These are phyloP conservation scores for Brotula barbata DNA, from an alignment of 2,797 vertebrate species.

Conservation along the genomic window DNA sequence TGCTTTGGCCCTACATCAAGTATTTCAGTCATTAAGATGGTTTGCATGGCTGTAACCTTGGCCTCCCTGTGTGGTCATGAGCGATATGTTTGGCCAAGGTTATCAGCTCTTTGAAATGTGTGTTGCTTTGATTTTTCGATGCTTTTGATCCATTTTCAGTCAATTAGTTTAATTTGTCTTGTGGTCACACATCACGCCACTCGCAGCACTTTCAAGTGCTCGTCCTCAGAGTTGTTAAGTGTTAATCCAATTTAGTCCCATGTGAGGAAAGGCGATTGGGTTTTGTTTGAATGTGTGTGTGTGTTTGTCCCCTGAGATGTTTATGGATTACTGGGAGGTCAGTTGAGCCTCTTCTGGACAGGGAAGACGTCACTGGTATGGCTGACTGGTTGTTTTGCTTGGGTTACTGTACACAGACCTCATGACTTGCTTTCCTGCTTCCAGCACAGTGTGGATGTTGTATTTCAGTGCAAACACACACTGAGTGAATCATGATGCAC, in stretches of 20 bases:
- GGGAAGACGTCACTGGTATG: constrained; percentile 21
- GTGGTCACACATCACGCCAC: constrained; percentile 36
- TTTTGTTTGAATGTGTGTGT: constrained; percentile 20
- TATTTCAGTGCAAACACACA: constrained; percentile 26
- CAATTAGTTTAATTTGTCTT: constrained; percentile 8
- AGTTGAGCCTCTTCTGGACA: constrained; percentile 51
- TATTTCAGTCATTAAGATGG: constrained; percentile 10
- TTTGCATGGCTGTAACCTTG: constrained; percentile 22
- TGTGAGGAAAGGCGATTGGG: constrained; percentile 50
- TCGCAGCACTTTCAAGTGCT: constrained; percentile 42
- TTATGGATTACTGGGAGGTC: constrained; percentile 65
- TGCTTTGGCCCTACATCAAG: constrained; percentile 3
- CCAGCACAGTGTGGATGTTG: constrained; percentile 14
- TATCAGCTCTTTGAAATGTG: constrained; percentile 26
- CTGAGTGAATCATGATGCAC: constrained; percentile 31
- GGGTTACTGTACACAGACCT: constrained; percentile 44
- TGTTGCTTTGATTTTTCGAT: neutral
- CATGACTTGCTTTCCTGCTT: constrained; percentile 1
- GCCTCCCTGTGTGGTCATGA: constrained; percentile 26
- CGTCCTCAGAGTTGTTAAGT: constrained; percentile 18
- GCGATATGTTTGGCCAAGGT: constrained; percentile 15
- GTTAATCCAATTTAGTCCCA: constrained; percentile 62
- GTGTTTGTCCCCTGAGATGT: constrained; percentile 50
- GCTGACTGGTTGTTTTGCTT: constrained; percentile 53
- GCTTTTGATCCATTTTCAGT: constrained; percentile 16